Base-by-base conservation (phyloP, 30 jellyfish, hydroid and myxozoan genomes). In the Calvadosia cruxmelitensis region DNA sequence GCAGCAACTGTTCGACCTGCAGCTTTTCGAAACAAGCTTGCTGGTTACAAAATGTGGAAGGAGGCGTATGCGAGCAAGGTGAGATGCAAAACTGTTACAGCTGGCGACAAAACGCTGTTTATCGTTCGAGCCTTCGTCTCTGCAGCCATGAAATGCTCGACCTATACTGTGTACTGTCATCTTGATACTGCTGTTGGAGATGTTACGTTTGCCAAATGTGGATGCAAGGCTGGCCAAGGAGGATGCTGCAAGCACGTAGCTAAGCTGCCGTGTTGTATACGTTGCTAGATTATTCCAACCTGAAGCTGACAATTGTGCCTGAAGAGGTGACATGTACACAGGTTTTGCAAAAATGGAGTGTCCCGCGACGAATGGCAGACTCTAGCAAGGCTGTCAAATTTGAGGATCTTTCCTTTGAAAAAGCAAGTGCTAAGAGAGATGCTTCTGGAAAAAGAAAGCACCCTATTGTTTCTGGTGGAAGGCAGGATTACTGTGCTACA, bases 211-310 rank as follows among this genome's bases (percentile, higher is more conserved):
- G 71, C 73, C 50, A 71, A 71, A 50, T 71, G 81, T 52, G 34
- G 34, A 30, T 71, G 76, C 27, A 67, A 67, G 66, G 76, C 76
- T 67, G 76, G 76, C 0, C 81, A 71, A 52, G 81, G 75, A 23
- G 81, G 81, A 31, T 50, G 71, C 67, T 15, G 81, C 72, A 27
- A 67, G 31, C 52, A 24, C 52, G 1, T 71, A 0, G 57, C 57
- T 5, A 20, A 10, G 20, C 15, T 42, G 10, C 57, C 57, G 15
- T 42, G 10, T 20, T 42, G 57, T 42, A 42, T 42, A 42, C 57
- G 10, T 5, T 10, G 20, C 20, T 42, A 42, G 20, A 10, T 42
- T 42, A 42, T 10, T n/a, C n/a, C 10, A 42, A 20, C 57, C 57
- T 42, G 20, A 20, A 42, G 57, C 57, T 42, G 57, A 20, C 57